Percentiles rank a stretch among this genome's conserved stretches.
Evolutionary conservation across 2,888 invertebrate species (phyloP).

Genomic region (Periphyllus acericola): DNA sequence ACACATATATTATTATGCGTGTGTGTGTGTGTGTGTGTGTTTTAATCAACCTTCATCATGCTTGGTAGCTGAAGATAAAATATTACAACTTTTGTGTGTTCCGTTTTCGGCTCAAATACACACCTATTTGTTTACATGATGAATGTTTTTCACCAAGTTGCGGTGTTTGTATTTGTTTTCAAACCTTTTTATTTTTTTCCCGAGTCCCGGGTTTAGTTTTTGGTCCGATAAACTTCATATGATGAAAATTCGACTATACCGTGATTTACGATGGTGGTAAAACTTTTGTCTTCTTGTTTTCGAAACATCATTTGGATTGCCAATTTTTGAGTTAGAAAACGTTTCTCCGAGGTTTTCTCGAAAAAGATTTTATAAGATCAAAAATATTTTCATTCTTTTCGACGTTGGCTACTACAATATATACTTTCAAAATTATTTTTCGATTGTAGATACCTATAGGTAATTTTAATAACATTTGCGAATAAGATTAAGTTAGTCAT

Average conservation of each 20-base stretch:
- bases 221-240: conserved; percentile 45
- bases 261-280: conserved; percentile 40
- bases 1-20: background rate
- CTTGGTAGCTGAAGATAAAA: background rate
- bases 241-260: conserved; percentile 13
- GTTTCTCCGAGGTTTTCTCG: background rate
- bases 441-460: too few relatives aligned
- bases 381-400: background rate
- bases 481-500: background rate
- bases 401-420: too few relatives aligned
- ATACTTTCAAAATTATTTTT: too few relatives aligned
- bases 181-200: background rate
- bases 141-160: conserved; percentile 22
- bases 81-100: background rate
- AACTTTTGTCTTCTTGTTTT: conserved; percentile 39
- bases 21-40: too few relatives aligned
- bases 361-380: background rate
- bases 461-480: background rate
- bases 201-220: background rate
- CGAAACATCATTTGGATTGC: background rate
- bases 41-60: conserved; percentile 2
- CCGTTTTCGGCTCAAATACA: conserved; percentile 6
- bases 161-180: background rate
- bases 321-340: background rate
- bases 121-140: background rate